Conservation (phyloP, 2,888 invertebrate genomes). For the Papilio elwesi region DNA sequence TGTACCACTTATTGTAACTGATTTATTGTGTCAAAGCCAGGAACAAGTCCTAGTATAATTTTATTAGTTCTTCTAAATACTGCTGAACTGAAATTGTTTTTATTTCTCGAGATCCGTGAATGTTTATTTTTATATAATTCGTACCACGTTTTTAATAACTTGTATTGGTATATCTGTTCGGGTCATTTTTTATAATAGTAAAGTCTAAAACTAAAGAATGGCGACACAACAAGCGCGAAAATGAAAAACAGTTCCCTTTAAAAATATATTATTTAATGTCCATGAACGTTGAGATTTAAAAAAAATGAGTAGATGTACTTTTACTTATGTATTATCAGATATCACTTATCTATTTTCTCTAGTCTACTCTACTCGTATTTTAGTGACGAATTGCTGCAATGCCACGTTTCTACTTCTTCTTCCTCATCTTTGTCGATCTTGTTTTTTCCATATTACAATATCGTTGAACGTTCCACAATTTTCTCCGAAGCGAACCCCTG, state of each 20-base stretch:
- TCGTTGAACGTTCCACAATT: constrained; percentile 46
- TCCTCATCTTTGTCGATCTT: background rate
- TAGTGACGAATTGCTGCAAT: too few species aligned
- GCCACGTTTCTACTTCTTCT: too few species aligned
- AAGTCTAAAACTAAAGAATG: background rate
- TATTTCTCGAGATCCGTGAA: background rate
- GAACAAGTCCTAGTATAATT: too few species aligned
- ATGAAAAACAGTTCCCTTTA: background rate
- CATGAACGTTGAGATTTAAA: too few species aligned
- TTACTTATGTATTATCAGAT: too few species aligned
- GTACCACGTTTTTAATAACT: background rate
- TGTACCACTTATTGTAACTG: too few species aligned
- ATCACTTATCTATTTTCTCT: too few species aligned
- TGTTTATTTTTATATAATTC: background rate
- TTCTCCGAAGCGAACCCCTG: constrained; percentile 60
- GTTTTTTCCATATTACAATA: background rate
- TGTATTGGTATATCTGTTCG: background rate
- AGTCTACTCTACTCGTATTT: too few species aligned
- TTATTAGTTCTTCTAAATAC: background rate
- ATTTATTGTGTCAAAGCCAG: too few species aligned
- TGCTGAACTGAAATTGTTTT: background rate
- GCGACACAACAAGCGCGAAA: background rate
- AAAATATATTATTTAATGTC: too few species aligned
- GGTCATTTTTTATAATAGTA: background rate
- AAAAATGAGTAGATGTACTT: too few species aligned